Evolutionary conservation across 2,113 vertebrate species (phyloP).

Genomic region (Glaucomys volans): DNA sequence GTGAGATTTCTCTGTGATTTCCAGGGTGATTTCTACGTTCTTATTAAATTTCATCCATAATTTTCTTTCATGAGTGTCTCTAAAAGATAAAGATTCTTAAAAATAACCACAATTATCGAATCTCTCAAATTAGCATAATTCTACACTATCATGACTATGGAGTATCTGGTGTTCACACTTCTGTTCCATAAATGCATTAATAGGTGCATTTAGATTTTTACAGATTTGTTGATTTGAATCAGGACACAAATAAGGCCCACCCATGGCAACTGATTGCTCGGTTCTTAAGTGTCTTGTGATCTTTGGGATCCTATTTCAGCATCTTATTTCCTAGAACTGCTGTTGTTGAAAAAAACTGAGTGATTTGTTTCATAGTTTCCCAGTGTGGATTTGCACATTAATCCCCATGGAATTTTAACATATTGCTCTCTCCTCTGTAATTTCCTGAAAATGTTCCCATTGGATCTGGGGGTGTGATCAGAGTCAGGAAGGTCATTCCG

Average conservation of each 20-base stretch:
- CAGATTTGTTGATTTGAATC: neutral
- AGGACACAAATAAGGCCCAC: neutral
- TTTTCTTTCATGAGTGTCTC: neutral
- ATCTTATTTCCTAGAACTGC: neutral
- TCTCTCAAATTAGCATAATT: slow-evolving; percentile 3
- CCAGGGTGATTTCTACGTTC: neutral
- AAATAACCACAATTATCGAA: neutral
- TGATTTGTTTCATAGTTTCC: neutral
- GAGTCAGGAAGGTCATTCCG: neutral
- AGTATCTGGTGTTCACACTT: neutral
- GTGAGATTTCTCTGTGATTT: neutral
- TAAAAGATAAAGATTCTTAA: neutral
- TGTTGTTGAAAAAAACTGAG: neutral
- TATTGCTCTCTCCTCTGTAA: neutral
- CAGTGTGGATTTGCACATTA: neutral
- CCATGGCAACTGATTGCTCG: neutral
- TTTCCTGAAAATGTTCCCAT: neutral
- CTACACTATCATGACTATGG: neutral
- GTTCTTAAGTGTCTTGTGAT: neutral
- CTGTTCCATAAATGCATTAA: neutral
- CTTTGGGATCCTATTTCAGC: neutral
- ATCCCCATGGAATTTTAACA: neutral
- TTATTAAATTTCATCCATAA: neutral
- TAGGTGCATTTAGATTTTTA: neutral
- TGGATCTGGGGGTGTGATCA: neutral